These are phyloP conservation scores for Furcula furcula DNA, from an alignment of 2,888 invertebrate species.

Conservation along the genomic window DNA sequence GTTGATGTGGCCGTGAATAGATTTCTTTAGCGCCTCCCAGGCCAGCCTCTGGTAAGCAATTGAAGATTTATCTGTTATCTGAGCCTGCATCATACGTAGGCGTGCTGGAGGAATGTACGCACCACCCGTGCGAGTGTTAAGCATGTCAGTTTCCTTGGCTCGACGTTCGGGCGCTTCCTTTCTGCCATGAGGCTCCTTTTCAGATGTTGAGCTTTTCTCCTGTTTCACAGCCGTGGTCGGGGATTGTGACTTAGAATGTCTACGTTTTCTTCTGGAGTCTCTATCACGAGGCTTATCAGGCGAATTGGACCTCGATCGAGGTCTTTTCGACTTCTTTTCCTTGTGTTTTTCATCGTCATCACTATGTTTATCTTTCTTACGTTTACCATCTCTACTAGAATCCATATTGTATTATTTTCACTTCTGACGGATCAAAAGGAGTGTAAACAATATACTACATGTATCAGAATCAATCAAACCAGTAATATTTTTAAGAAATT, in stretches of 20 bases:
- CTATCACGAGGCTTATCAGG: slow-evolving; percentile 38
- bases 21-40: slow-evolving; percentile 99
- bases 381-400: slow-evolving; percentile 47
- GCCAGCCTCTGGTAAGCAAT: slow-evolving; percentile 97
- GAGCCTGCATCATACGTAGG: slow-evolving; percentile 96
- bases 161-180: slow-evolving; percentile 52
- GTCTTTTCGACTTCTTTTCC: slow-evolving; percentile 53
- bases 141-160: slow-evolving; percentile 81
- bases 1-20: slow-evolving; percentile 98
- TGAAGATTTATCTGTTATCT: slow-evolving; percentile 97
- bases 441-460: no score
- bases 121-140: slow-evolving; percentile 93
- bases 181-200: slow-evolving; percentile 36
- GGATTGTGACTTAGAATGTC: slow-evolving; percentile 55
- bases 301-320: slow-evolving; percentile 54
- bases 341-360: slow-evolving; percentile 50
- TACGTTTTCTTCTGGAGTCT: slow-evolving; percentile 54
- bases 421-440: not conserved
- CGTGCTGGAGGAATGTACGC: slow-evolving; percentile 99
- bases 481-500: no score
- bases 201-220: slow-evolving; percentile 38
- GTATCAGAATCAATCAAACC: no score
- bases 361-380: slow-evolving; percentile 52
- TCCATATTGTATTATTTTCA: slow-evolving; percentile 46
- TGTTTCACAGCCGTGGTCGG: slow-evolving; percentile 41